A percentile compares a stretch with the other conserved stretches of the same genome.
These are phyloP conservation scores for Aurelia sp. DNA, from an alignment of 30 jellyfish, hydroid and myxozoan species.

Conservation along the genomic window DNA sequence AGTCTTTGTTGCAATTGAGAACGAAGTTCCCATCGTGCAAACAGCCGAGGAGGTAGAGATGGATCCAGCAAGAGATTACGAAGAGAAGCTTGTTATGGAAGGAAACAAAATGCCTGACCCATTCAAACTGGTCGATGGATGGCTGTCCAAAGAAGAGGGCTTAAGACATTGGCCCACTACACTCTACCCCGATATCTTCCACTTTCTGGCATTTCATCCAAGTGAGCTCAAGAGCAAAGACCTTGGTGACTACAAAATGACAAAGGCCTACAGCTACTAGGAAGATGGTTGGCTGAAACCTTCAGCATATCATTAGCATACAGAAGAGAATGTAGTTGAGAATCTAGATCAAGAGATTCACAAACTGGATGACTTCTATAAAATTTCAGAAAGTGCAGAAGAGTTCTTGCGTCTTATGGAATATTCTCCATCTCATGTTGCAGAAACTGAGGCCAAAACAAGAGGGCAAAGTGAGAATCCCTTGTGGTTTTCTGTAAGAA, in stretches of 20 bases:
- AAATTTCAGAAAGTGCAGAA: neutral
- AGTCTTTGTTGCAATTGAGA: conserved; percentile 56
- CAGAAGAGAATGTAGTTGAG: neutral
- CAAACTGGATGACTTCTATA: neutral
- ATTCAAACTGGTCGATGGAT: conserved; percentile 36
- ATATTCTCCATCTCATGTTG: conserved; percentile 4
- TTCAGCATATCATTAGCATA: neutral
- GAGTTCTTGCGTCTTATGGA: conserved; percentile 20
- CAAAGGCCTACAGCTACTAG: conserved; percentile 71
- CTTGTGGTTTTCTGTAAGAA: neutral
- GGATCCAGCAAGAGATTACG: conserved; percentile 13
- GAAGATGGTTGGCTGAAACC: conserved; percentile 61
- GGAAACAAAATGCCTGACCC: conserved; percentile 59
- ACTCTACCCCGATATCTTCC: conserved; percentile 59
- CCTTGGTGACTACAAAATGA: conserved; percentile 50
- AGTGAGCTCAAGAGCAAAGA: conserved; percentile 29
- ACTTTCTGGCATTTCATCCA: conserved; percentile 30
- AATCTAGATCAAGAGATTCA: too few species aligned
- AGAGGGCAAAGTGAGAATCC: conserved; percentile 5
- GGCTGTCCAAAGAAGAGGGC: conserved; percentile 24
- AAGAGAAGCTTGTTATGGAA: conserved; percentile 28
- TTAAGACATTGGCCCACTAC: conserved; percentile 45
- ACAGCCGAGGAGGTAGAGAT: conserved; percentile 60
- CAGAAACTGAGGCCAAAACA: neutral
- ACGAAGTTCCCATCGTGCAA: conserved; percentile 43